These are phyloP conservation scores for Lasioglossum morio DNA, from an alignment of 2,888 invertebrate species.

Conservation along the genomic window DNA sequence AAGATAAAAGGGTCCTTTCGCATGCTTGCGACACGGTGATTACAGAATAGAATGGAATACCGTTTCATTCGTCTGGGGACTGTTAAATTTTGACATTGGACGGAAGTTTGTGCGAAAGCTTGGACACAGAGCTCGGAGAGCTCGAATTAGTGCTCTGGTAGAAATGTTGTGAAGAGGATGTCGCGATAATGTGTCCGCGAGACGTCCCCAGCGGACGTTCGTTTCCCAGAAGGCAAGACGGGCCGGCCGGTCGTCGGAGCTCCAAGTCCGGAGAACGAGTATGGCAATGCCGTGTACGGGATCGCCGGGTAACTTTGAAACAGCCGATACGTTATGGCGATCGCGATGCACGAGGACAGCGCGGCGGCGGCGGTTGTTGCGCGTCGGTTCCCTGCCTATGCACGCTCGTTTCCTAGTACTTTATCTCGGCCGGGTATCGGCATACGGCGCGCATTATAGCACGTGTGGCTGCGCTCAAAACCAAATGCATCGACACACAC, in stretches of 20 bases:
- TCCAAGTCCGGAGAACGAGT: constrained; percentile 17
- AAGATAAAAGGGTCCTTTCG: too few relatives aligned
- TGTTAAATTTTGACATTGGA: too few relatives aligned
- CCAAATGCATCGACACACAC: constrained; percentile 31
- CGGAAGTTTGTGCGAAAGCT: neutral
- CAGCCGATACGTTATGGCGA: constrained; percentile 51
- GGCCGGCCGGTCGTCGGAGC: constrained; percentile 9
- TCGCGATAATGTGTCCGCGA: constrained; percentile 1
- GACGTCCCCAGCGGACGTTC: neutral
- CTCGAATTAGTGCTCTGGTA: neutral
- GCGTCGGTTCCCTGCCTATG: constrained; percentile 36
- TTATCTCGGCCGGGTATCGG: constrained; percentile 78
- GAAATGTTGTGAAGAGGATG: neutral
- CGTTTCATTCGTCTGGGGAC: too few relatives aligned
- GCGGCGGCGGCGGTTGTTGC: constrained; percentile 25
- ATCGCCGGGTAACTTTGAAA: constrained; percentile 46
- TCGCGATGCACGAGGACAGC: constrained; percentile 55
- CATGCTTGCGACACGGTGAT: too few relatives aligned
- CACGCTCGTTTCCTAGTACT: constrained; percentile 77
- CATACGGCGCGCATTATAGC: constrained; percentile 53
- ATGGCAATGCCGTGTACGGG: constrained; percentile 36
- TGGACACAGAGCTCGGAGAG: too few relatives aligned
- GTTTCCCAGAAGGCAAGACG: constrained; percentile 17
- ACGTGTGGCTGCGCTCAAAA: constrained; percentile 54
- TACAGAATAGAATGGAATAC: too few relatives aligned